Percentiles rank a stretch among this genome's conserved stretches.
Conservation (phyloP, 2,888 invertebrate genomes). For the Meiosimyza decipiens region DNA sequence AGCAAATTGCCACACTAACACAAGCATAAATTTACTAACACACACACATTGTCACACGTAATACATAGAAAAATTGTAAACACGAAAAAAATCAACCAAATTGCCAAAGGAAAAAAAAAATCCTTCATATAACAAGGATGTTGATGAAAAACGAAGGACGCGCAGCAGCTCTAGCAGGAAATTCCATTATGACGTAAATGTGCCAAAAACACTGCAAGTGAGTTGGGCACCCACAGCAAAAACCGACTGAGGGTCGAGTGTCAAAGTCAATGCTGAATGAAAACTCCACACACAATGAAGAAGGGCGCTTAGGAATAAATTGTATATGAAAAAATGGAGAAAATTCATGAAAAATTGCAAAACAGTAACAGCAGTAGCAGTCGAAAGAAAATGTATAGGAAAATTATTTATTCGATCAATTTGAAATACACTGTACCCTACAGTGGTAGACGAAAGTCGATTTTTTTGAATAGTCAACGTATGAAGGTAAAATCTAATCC, state of each 20-base stretch:
- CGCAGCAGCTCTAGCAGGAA: neutral
- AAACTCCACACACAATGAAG: conserved; percentile 21
- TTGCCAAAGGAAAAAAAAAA: neutral
- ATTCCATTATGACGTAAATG: conserved; percentile 27
- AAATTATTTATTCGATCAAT: too few species aligned
- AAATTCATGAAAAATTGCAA: conserved; percentile 15
- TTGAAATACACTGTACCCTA: too few species aligned
- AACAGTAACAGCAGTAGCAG: neutral
- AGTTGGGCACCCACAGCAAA: neutral
- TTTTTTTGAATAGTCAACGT: too few species aligned
- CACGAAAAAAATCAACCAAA: conserved; percentile 1
- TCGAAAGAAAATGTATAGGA: neutral
- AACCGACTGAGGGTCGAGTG: conserved; percentile 21
- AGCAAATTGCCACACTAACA: conserved; percentile 26
- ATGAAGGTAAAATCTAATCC: too few species aligned
- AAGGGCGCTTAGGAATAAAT: neutral
- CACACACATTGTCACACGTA: conserved; percentile 4
- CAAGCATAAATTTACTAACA: conserved; percentile 9
- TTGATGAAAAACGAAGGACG: too few species aligned
- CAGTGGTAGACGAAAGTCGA: too few species aligned
- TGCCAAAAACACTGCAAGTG: neutral
- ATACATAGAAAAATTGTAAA: too few species aligned
- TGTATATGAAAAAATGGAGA: neutral
- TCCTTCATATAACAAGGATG: neutral
- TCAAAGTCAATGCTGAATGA: conserved; percentile 31